These are phyloP conservation scores for Digitonthophagus gazella DNA, from an alignment of 2,888 invertebrate species.

Conservation along the genomic window DNA sequence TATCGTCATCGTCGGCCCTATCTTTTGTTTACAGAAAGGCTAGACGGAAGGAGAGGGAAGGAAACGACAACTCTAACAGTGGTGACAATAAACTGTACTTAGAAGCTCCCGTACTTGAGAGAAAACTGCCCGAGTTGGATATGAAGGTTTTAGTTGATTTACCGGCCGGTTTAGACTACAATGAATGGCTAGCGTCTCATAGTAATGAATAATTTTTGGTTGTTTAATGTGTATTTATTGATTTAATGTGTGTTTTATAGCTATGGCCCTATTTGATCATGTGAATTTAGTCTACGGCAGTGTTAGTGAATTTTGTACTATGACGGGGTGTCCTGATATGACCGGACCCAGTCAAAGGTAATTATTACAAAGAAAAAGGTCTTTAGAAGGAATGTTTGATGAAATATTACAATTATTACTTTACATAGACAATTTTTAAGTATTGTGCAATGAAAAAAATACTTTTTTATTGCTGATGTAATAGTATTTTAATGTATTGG, in stretches of 20 bases:
- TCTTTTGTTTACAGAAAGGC: conserved; percentile 78
- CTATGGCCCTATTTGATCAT: conserved; percentile 97
- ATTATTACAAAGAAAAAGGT: conserved; percentile 37
- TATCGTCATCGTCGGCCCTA: conserved; percentile 11
- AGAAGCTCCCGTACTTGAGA: conserved; percentile 91
- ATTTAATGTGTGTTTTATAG: conserved; percentile 54
- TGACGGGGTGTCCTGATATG: conserved; percentile 95
- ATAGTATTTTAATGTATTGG: no score
- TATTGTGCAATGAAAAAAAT: no score
- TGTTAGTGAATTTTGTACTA: conserved; percentile 98
- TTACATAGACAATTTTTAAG: no score
- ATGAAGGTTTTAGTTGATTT: conserved; percentile 91
- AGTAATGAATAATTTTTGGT: conserved; percentile 63
- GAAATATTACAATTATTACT: no score
- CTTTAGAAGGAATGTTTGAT: neutral
- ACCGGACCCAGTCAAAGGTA: conserved; percentile 92
- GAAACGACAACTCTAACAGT: conserved; percentile 61
- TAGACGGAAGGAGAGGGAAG: conserved; percentile 93
- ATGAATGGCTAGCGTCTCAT: conserved; percentile 99
- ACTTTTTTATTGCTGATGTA: no score
- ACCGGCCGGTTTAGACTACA: conserved; percentile 94
- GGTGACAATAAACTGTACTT: conserved; percentile 92
- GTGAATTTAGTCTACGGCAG: conserved; percentile 98
- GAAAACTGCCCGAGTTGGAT: conserved; percentile 92
- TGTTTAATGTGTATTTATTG: conserved; percentile 5